Percentiles rank a stretch among this genome's conserved stretches.
phyloP scores from a whole-genome alignment of 2,113 vertebrate genomes.

The Takifugu flavidus region DNA sequence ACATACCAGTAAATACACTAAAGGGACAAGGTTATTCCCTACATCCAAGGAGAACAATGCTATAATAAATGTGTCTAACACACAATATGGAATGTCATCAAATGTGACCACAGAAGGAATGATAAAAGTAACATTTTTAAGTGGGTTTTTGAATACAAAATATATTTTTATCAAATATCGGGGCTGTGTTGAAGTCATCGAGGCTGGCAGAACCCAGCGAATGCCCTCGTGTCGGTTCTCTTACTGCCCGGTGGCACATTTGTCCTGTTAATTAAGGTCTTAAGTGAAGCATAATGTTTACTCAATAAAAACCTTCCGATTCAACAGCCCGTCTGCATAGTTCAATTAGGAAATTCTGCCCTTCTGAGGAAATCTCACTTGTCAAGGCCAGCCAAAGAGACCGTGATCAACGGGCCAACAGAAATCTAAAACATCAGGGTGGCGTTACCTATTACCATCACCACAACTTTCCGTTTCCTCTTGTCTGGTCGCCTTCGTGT shows the following conservation, averaged over 20 bases:
- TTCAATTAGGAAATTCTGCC: slow-evolving; percentile 1
- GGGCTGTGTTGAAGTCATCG: too few relatives aligned
- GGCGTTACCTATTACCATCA: slow-evolving; percentile 51
- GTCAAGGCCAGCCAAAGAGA: slow-evolving; percentile 31
- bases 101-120: too few relatives aligned
- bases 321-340: not conserved
- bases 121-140: too few relatives aligned
- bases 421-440: slow-evolving; percentile 40
- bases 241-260: not conserved
- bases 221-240: too few relatives aligned
- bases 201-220: too few relatives aligned
- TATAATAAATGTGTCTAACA: too few relatives aligned
- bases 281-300: not conserved
- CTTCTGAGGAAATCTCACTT: slow-evolving; percentile 28
- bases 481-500: slow-evolving; percentile 31
- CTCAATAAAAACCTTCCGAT: not conserved
- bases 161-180: too few relatives aligned
- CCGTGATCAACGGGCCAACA: slow-evolving; percentile 43
- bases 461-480: slow-evolving; percentile 22
- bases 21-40: too few relatives aligned
- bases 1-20: too few relatives aligned
- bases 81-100: too few relatives aligned
- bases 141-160: too few relatives aligned
- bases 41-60: too few relatives aligned
- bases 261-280: not conserved